Conservation (phyloP, 2,113 vertebrate species). For the Myodes glareolus region DNA sequence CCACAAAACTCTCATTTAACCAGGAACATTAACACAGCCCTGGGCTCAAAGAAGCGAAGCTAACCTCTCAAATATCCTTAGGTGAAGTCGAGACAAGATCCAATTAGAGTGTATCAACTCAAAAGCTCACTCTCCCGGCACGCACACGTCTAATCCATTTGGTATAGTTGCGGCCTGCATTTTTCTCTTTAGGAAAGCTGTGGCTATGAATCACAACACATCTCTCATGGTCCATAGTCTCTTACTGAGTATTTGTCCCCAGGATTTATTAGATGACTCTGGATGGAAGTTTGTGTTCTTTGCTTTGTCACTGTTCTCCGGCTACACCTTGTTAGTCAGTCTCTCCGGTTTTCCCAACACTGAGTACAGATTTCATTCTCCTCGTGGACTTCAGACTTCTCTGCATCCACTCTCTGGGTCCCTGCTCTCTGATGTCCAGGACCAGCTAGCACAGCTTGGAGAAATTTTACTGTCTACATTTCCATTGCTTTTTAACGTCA, state of each 20-base stretch:
- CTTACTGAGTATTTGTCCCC: not conserved
- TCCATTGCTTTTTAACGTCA: not conserved
- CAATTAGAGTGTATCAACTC: not conserved
- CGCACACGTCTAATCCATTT: not conserved
- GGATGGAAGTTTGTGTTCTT: not conserved
- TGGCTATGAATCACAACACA: not conserved
- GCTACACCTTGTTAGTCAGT: not conserved
- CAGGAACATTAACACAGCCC: not conserved
- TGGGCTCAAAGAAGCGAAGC: not conserved
- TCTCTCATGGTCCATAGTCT: not conserved
- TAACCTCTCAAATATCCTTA: not conserved
- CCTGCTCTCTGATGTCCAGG: not conserved
- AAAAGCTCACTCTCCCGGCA: not conserved
- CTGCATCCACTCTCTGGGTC: rapidly evolving
- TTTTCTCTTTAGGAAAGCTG: not conserved
- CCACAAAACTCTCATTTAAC: not conserved
- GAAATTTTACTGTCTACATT: not conserved
- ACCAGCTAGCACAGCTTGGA: not conserved
- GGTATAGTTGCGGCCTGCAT: not conserved
- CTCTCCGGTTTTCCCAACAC: not conserved
- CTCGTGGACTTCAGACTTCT: not conserved
- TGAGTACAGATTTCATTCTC: not conserved
- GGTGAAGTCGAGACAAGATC: not conserved
- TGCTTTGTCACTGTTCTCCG: not conserved
- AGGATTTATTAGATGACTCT: not conserved